Conservation (phyloP, 2,888 invertebrate genomes). For the Leptarthrus brevirostris region DNA sequence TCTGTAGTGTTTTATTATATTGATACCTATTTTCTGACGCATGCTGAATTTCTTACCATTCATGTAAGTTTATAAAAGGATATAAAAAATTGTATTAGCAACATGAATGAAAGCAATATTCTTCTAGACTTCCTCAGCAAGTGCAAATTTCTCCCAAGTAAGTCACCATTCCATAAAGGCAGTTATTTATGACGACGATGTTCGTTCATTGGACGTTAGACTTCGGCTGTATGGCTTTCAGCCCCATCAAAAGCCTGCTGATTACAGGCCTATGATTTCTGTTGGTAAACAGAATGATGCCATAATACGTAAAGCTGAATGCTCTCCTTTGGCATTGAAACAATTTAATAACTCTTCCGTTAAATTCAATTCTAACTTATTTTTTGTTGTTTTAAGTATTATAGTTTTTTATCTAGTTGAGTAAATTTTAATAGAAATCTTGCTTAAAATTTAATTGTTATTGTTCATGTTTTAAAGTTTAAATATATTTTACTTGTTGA, state of each 20-base stretch:
- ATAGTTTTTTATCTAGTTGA: not conserved
- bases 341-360: not conserved
- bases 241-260: constrained; percentile 56
- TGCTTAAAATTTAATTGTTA: no score
- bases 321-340: not conserved
- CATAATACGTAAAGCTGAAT: not conserved
- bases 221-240: constrained; percentile 62
- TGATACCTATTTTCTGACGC: constrained; percentile 61
- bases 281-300: not conserved
- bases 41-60: constrained; percentile 59
- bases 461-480: no score
- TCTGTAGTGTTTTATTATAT: constrained; percentile 61
- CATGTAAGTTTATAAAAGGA: constrained; percentile 59
- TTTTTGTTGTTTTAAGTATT: not conserved
- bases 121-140: constrained; percentile 56
- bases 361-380: not conserved
- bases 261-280: constrained; percentile 58
- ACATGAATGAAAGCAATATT: not conserved
- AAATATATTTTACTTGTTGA: no score
- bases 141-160: constrained; percentile 61
- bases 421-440: no score
- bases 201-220: constrained; percentile 60
- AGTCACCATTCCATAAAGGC: constrained; percentile 61
- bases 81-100: not conserved
- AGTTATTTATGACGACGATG: constrained; percentile 59